Evolutionary conservation across 2,113 vertebrate genomes (phyloP), one percentile per base, ranked within the genome.

Genomic region (Tympanuchus pallidicinctus): DNA sequence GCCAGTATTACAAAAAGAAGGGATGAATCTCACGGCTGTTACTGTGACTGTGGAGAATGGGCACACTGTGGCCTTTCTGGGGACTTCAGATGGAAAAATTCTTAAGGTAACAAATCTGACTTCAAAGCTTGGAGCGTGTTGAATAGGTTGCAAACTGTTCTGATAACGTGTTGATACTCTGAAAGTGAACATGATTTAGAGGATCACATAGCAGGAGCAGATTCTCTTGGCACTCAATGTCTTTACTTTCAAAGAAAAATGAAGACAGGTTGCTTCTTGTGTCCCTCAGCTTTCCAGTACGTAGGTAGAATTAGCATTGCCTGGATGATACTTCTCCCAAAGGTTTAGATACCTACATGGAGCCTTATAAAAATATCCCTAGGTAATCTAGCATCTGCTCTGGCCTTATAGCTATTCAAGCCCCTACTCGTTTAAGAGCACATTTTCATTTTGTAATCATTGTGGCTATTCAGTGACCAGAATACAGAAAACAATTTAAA

Each of bases 21-120:
- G 97, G 32, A 97, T 98, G 69, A 97, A 98, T 86, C 94, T 98
- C 74, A 99, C 98, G 0, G 98, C 99, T 0, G 98, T 99, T 76
- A 98, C 98, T 0, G 98, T 99, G 63, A 95, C 98, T 0, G 97
- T 98, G 47, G 99, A 99, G 87, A 98, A 98, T 1, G 93, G 88
- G 9, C 98, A 99, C 78, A 97, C 98, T 0, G 97, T 99, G 61
- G 98, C 98, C 13, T 99, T 99, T 65, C 94, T 99, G 95, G 99
- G 99, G 74, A 99, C 98, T 0, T 97, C 98, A 0, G 96, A 94
- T 3, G 99, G 99, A 78, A 98, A 98, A 95, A 98, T 99, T 91
- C 97, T 97, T 14, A 98, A 98, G 97, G 98, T 98, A 92, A 97
- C 32, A 43, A 84, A 27, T 57, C 36, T 22, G 32, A 72, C 40